phyloP scores from a whole-genome alignment of 2,113 vertebrate genomes.

The Alligator mississippiensis region DNA sequence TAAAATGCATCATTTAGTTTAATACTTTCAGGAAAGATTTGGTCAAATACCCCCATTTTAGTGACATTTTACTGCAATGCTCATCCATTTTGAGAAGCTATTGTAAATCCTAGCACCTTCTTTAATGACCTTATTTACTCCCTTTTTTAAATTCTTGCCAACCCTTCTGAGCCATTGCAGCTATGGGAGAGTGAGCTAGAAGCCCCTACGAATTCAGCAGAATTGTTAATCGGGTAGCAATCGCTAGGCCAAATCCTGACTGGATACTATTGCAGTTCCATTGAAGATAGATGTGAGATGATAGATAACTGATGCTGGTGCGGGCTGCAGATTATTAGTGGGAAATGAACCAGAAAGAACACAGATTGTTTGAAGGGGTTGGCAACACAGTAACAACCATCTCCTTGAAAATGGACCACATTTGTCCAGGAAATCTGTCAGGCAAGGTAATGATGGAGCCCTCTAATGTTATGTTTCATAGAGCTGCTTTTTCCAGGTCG shows the following conservation, averaged over 20 bases:
- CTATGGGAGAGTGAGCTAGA: not conserved
- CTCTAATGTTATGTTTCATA: accelerated
- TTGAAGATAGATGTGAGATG: not conserved
- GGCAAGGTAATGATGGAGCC: not conserved
- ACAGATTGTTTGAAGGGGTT: not conserved
- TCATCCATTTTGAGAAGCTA: not conserved
- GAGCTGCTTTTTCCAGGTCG: not conserved
- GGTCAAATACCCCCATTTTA: not conserved
- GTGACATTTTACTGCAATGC: not conserved
- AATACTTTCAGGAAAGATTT: not conserved
- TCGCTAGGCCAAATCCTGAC: not conserved
- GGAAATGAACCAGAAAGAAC: not conserved
- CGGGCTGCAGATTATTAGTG: not conserved
- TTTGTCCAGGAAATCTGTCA: not conserved
- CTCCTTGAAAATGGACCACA: not conserved
- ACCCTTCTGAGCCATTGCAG: not conserved
- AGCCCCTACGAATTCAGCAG: not conserved
- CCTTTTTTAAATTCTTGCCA: not conserved
- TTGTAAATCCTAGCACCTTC: not conserved
- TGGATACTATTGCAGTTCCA: not conserved
- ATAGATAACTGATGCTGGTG: not conserved
- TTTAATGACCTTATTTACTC: not conserved
- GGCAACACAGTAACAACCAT: not conserved
- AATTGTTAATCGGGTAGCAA: not conserved
- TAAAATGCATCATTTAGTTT: not conserved